Conservation (phyloP, 2,113 vertebrate genomes). For the Benitochromis conjunctus region DNA sequence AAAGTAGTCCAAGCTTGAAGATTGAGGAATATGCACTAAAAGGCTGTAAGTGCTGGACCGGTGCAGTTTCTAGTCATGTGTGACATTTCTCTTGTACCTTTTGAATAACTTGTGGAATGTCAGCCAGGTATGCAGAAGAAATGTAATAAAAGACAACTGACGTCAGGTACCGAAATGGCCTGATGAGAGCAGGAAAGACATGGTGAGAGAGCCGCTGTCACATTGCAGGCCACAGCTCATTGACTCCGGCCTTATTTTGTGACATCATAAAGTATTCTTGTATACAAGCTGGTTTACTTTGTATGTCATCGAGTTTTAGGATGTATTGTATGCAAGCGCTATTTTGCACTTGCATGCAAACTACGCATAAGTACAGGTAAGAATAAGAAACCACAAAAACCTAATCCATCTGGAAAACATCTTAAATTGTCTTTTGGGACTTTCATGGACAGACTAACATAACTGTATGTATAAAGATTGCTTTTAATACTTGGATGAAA, state of each 20-base stretch:
- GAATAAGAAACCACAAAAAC: not conserved
- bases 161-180: constrained; percentile 14
- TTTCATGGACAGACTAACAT: not conserved
- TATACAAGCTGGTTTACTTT: not conserved
- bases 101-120: constrained; percentile 45
- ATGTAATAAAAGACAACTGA: constrained; percentile 47
- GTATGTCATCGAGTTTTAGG: not conserved
- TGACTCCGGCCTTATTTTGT: constrained; percentile 7
- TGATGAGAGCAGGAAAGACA: constrained; percentile 22
- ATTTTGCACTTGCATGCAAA: not conserved
- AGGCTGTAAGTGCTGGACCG: not conserved
- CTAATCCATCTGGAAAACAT: not conserved
- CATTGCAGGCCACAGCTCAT: not conserved
- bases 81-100: constrained; percentile 36
- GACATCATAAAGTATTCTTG: constrained; percentile 8
- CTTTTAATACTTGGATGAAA: not conserved
- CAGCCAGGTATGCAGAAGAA: constrained; percentile 39
- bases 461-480: not conserved
- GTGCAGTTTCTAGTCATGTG: constrained; percentile 1
- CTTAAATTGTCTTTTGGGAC: not conserved
- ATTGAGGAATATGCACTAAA: not conserved
- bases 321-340: not conserved
- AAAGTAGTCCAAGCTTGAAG: not conserved
- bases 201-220: not conserved
- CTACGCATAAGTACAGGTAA: not conserved